Conservation (phyloP, 1,140 invertebrate species). For the Cydia fagiglandana region DNA sequence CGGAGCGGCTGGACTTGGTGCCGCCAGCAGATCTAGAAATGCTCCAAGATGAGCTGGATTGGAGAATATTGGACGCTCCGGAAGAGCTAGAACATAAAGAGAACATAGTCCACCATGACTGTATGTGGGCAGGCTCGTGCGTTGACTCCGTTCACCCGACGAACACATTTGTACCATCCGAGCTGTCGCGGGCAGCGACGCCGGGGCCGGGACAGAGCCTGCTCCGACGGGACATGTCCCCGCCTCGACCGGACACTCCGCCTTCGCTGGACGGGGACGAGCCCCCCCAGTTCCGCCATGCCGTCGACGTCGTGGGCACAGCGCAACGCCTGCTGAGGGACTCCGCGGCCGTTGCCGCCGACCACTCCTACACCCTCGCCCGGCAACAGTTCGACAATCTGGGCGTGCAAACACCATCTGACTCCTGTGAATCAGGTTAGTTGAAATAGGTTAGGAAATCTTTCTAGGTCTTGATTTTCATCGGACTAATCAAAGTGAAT, state of each 20-base stretch:
- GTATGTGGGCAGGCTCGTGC: conserved; percentile 76
- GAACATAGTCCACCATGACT: conserved; percentile 75
- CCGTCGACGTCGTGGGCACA: conserved; percentile 67
- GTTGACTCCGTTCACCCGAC: conserved; percentile 62
- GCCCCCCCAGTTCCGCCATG: conserved; percentile 70
- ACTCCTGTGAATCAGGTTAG: conserved; percentile 87
- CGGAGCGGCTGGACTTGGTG: conserved; percentile 59
- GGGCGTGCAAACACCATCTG: conserved; percentile 90
- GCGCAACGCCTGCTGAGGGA: conserved; percentile 65
- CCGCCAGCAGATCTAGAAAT: conserved; percentile 56
- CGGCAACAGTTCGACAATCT: conserved; percentile 81
- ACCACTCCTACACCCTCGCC: conserved; percentile 86
- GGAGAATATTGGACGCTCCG: conserved; percentile 58
- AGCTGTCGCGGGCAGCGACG: conserved; percentile 45
- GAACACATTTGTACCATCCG: conserved; percentile 64
- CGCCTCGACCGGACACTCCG: conserved; percentile 62
- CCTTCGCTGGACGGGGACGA: conserved; percentile 71
- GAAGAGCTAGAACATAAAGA: conserved; percentile 63
- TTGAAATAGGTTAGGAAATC: conserved; percentile 34
- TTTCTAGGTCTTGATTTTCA: no score
- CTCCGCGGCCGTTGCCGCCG: conserved; percentile 75
- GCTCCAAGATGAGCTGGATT: conserved; percentile 61
- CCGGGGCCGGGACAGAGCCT: conserved; percentile 63
- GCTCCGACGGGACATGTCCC: conserved; percentile 59
- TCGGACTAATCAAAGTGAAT: no score